phyloP scores from a whole-genome alignment of 2,113 vertebrate genomes.

The Natator depressus region DNA sequence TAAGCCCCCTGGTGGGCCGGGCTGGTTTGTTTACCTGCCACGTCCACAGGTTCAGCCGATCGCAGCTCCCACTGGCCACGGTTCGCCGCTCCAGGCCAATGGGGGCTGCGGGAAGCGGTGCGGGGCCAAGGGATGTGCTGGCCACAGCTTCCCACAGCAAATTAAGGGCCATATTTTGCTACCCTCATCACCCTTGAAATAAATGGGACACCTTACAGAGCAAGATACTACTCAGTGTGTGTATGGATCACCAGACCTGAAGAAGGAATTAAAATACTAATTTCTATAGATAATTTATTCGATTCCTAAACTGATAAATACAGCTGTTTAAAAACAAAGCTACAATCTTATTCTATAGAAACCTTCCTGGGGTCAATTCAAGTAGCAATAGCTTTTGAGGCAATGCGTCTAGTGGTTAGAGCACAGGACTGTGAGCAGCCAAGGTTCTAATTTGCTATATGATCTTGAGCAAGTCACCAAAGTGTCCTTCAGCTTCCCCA shows the following conservation, averaged over 20 bases:
- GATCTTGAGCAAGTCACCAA: conserved; percentile 36
- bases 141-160: background rate
- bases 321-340: background rate
- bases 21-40: too few species aligned
- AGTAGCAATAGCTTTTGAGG: background rate
- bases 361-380: background rate
- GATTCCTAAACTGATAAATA: background rate
- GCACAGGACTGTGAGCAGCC: conserved; percentile 19
- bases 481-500: conserved; percentile 15
- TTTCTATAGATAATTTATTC: background rate
- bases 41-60: too few species aligned
- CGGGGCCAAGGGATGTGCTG: too few species aligned
- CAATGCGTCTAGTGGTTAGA: background rate
- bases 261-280: background rate
- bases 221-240: conserved; percentile 33
- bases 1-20: too few species aligned
- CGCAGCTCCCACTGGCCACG: too few species aligned
- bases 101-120: too few species aligned
- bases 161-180: conserved; percentile 33
- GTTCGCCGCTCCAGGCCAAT: too few species aligned
- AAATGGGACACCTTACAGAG: conserved; percentile 51
- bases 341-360: background rate
- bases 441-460: background rate
- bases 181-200: conserved; percentile 49
- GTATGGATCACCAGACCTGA: conserved; percentile 13